A percentile compares a stretch with the other conserved stretches of the same genome.
These are phyloP conservation scores for Archaeoteleia sp. DNA, from an alignment of 2,888 invertebrate species.

Conservation along the genomic window DNA sequence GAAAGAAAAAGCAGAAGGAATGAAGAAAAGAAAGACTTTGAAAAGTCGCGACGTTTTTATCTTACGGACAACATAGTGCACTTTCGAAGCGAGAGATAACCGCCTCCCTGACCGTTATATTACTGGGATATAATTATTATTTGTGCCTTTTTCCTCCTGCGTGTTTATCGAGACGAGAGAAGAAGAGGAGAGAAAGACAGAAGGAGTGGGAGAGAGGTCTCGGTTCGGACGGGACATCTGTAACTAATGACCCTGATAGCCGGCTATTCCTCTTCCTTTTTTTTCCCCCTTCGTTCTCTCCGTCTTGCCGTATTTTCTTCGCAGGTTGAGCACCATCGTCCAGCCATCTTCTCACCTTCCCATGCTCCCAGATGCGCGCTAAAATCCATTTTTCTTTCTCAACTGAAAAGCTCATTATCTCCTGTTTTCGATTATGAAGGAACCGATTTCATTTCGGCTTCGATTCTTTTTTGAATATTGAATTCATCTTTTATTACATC, in stretches of 20 bases:
- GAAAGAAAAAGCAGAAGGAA: slow-evolving; percentile 4
- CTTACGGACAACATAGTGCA: slow-evolving; percentile 71
- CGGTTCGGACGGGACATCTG: slow-evolving; percentile 72
- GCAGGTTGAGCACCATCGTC: slow-evolving; percentile 23
- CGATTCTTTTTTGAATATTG: no score
- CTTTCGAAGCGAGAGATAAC: slow-evolving; percentile 70
- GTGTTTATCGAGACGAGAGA: slow-evolving; percentile 70
- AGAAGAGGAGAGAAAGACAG: no score
- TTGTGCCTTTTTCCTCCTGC: slow-evolving; percentile 61
- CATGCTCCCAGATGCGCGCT: background rate
- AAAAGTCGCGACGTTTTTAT: slow-evolving; percentile 62
- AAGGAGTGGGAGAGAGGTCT: slow-evolving; percentile 59
- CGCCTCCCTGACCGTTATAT: slow-evolving; percentile 68
- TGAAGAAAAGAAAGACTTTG: slow-evolving; percentile 38
- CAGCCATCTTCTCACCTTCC: slow-evolving; percentile 34
- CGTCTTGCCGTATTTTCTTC: slow-evolving; percentile 36
- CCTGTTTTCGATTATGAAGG: no score
- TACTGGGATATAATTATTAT: slow-evolving; percentile 71
- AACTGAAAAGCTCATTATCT: no score
- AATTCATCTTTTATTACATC: no score
- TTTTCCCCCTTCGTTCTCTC: slow-evolving; percentile 34
- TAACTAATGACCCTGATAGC: slow-evolving; percentile 74
- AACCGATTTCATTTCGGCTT: no score
- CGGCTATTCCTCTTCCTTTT: slow-evolving; percentile 44
- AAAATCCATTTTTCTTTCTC: no score